Evolutionary conservation across 2,797 vertebrate species (phyloP), one percentile per base, ranked within the genome.

Genomic region (Cottoperca gobio): DNA sequence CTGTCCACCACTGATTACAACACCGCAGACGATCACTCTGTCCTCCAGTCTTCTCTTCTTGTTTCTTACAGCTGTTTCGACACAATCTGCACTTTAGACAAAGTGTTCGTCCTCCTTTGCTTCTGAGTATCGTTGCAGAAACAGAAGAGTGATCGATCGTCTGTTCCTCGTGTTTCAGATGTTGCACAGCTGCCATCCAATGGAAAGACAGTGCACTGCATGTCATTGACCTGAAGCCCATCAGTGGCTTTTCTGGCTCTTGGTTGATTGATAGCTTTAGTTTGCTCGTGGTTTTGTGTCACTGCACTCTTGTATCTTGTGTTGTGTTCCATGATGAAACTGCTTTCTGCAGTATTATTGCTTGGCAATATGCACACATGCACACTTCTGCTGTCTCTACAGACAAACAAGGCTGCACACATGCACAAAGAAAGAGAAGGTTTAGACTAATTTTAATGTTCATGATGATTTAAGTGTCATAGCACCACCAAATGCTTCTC

Each of bases 131-230:
- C 12, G 33, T 5, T 19, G 8, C 24, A 68, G 23, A 54, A 61
- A 52, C 28, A 61, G 28, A 12, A 37, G 10, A 72, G 43, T 2
- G 14, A 37, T 0, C 43, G 43, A 54, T 70, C 23, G 33, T 71
- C 19, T 54, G 31, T 35, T 19, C 17, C 24, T 83, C 35, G 21
- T 76, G 28, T 60, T 40, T 49, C 48, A n/a, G 49, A 79, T 52
- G 76, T 54, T 60, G 49, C 61, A 88, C 86, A 83, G 86, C 91
- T 94, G 91, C 91, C 93, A 85, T 89, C 93, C 85, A 66, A 90
- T 92, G 93, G 91, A 87, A 80, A 85, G 66, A 78, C 21, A 7
- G 77, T 64, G 86, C 82, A 90, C 87, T 92, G 78, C 88, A 90
- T 76, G 62, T 46, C 37, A 45, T 70, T 76, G 61, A 79, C 66